Conservation (phyloP, 2,888 invertebrate genomes). For the Phaedon cochleariae region DNA sequence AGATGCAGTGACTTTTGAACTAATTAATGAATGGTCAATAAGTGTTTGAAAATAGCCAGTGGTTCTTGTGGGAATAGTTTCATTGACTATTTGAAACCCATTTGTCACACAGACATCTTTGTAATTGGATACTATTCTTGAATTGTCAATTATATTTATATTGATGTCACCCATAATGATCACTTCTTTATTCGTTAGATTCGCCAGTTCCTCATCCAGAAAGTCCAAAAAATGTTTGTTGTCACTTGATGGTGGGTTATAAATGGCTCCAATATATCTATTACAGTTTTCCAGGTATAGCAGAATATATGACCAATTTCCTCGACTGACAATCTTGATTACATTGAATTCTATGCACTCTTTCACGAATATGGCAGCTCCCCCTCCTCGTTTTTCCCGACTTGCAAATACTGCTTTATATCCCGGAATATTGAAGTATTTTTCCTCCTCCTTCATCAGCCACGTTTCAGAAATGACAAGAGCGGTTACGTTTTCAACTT, state of each 20-base stretch:
- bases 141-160: slow-evolving; percentile 10
- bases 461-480: slow-evolving; percentile 6
- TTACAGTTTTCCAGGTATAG: slow-evolving; percentile 9
- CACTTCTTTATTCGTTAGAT: not conserved
- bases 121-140: slow-evolving; percentile 1
- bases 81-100: too few species aligned
- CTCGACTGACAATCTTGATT: slow-evolving; percentile 2
- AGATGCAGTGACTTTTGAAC: too few species aligned
- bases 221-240: slow-evolving; percentile 4
- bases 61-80: too few species aligned
- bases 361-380: slow-evolving; percentile 9
- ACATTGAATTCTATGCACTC: slow-evolving; percentile 12
- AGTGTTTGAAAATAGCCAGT: too few species aligned
- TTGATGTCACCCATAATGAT: slow-evolving; percentile 1
- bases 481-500: slow-evolving; percentile 4
- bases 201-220: not conserved
- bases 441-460: slow-evolving; percentile 7
- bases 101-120: slow-evolving; percentile 5
- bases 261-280: slow-evolving; percentile 3
- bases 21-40: too few species aligned
- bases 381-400: slow-evolving; percentile 7
- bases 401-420: slow-evolving; percentile 13
- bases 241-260: slow-evolving; percentile 9
- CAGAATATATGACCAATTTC: slow-evolving; percentile 10
- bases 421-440: slow-evolving; percentile 4